A percentile compares a stretch with the other conserved stretches of the same genome.
Evolutionary conservation across 2,888 invertebrate genomes (phyloP).

Genomic region (Ommatoiulus sabulosus): DNA sequence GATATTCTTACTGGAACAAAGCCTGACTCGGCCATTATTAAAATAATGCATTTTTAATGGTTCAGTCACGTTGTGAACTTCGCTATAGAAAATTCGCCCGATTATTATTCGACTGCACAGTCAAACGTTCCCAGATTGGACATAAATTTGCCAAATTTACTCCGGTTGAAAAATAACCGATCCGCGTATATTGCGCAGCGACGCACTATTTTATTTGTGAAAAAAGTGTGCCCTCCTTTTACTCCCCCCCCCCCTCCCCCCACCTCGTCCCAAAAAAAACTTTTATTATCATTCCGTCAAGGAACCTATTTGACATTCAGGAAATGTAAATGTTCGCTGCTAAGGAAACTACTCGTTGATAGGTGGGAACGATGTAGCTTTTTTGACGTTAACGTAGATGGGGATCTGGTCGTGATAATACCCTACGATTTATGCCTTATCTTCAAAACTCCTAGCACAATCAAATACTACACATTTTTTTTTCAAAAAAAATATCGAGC

Average conservation of each 20-base stretch:
- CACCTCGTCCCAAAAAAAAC: not conserved
- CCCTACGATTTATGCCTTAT: not conserved
- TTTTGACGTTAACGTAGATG: not conserved
- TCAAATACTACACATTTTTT: too few species aligned
- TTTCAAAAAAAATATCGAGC: too few species aligned
- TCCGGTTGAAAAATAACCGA: not conserved
- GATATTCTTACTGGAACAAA: not conserved
- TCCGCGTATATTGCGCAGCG: not conserved
- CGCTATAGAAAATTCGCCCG: not conserved
- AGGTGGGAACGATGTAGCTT: not conserved
- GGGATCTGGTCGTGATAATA: not conserved
- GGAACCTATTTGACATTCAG: not conserved
- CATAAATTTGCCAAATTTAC: not conserved
- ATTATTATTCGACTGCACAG: not conserved
- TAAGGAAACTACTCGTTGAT: slow-evolving; percentile 19
- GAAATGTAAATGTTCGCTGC: not conserved
- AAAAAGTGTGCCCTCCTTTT: not conserved
- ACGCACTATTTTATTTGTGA: not conserved
- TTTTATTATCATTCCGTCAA: not conserved
- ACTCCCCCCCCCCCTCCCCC: not conserved
- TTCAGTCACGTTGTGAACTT: slow-evolving; percentile 40
- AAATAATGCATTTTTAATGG: slow-evolving; percentile 40
- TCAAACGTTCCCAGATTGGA: not conserved
- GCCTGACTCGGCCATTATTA: slow-evolving; percentile 21
- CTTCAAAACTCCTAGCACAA: not conserved